Evolutionary conservation across 2,888 invertebrate species (phyloP), one percentile per base, ranked within the genome.

Genomic region (Lordiphosa fenestrarum): DNA sequence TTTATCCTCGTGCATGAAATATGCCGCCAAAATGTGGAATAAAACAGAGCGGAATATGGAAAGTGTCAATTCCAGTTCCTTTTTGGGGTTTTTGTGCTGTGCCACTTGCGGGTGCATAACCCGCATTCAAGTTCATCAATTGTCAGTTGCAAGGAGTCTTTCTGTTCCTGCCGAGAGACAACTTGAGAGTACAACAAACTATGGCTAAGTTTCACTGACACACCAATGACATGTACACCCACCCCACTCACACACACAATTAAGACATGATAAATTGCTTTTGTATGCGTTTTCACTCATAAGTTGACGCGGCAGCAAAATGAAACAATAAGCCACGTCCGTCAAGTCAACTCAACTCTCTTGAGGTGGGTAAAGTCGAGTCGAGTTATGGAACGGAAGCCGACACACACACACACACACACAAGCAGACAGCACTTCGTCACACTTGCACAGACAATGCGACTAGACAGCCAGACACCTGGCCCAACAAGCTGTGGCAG

Each of bases 291-390:
- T 76, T 68, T 54, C 68, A 78, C 69, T 71, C 72, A 69, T 62
- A 71, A 69, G 65, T 69, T 40, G 62, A 82, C 69, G 64, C 82
- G 66, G 69, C 71, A 70, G 60, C 72, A 65, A 83, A 83, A 78
- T 78, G 83, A 83, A 84, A 84, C 80, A 84, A 84, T 80, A 84
- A 84, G 80, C 80, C 78, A 78, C 78, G 83, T 80, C 84, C 84
- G 82, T 80, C 84, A 82, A 72, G 84, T 67, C 84, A 67, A 66
- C 72, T 33, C 44, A 15, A 44, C 44, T 44, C 30, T 81, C 64
- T 64, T 74, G 82, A 77, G 84, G 82, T 74, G 66, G 66, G 82
- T 71, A 72, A 75, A 84, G 72, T 57, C 64, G 67, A 83, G 78
- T 58, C 53, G 53, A 69, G 71, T 63, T 64, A 69, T 65, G 67